Evolutionary conservation across 2,113 vertebrate genomes (phyloP), one percentile per base, ranked within the genome.

Genomic region (Halcyon malimbica): DNA sequence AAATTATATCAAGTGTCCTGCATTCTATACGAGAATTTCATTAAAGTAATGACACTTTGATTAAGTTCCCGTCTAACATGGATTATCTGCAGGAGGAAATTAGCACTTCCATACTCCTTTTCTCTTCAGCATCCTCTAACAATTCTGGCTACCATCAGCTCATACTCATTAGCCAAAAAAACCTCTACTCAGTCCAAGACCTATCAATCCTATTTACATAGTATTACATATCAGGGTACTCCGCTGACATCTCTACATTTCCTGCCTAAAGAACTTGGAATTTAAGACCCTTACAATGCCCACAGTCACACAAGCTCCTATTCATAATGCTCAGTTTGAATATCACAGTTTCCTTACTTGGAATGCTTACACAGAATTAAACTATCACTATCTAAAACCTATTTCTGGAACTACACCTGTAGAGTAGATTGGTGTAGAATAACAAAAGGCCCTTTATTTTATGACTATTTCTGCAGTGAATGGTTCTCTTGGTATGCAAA

Each of bases 1-100:
- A 97, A 97, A 95, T 97, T 96, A 82, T 85, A 95, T 97, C 70
- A 94, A 94, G 84, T 92, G 81, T 92, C 94, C 95, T 95, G 90
- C 59, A 86, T 97, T 96, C 95, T 90, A 91, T 94, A 94, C 92
- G 81, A 95, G 84, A 88, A 94, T 90, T 95, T 96, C 90, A 97
- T 97, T 96, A 80, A 94, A 93, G 56, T 74, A 96, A 97, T 90
- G 78, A 93, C 5, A 4, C 65, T 94, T 85, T 96, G 82, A 97
- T 97, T 97, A 94, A 62, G 74, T 96, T 83, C 31, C 62, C 46
- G 23, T 91, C 51, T 95, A 90, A 96, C 87, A 87, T 13, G 57
- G 90, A 87, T 93, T 75, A 82, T 97, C 70, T 90, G 37, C 39
- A 93, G 73, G 53, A 95, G 71, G 86, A 96, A 95, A 84, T 57